Base-by-base conservation (phyloP, 2,888 invertebrate species). In the Nymphalis urticae region DNA sequence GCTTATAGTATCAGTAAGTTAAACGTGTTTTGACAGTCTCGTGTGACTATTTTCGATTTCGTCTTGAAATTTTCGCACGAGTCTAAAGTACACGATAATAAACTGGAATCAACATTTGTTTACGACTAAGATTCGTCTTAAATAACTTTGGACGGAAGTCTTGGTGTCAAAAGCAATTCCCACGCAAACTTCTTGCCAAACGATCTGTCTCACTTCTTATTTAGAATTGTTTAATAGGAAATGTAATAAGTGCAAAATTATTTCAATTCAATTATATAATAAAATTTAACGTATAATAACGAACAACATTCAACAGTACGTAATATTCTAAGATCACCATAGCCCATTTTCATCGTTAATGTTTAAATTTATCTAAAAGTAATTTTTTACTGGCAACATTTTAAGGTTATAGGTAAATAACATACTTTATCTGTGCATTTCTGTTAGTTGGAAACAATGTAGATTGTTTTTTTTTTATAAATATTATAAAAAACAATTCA, bases 101-200 rank as follows among this genome's bases (percentile, higher is more conserved):
- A 19, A 36, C 19, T n/a, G n/a, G 19, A 58, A 58, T 58, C 42
- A 42, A 42, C 42, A 42, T 58, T 58, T 58, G 42, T 42, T 58
- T 58, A 58, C 58, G 58, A 61, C 51, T 21, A 32, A 60, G 51
- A 60, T 60, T 66, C 51, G 51, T 53, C 48, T 54, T 50, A 48
- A 66, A 54, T 48, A 61, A 66, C 47, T 27, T 48, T 66, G 60
- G 42, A 66, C 53, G 51, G 60, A 60, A 60, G 51, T 66, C 60
- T 17, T 47, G 27, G 54, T 53, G 47, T 48, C 9, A 53, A 53
- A 61, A 53, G 21, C n/a, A 21, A 21, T 62, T 62, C 61, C 61
- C 42, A 58, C 58, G 36, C 58, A 42, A 58, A 58, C 13, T 58
- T 58, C 58, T 42, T 19, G 58, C 58, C 58, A 58, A 58, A 19